phyloP scores from a whole-genome alignment of 1,140 invertebrate species.

The Macrocentrus cingulum region DNA sequence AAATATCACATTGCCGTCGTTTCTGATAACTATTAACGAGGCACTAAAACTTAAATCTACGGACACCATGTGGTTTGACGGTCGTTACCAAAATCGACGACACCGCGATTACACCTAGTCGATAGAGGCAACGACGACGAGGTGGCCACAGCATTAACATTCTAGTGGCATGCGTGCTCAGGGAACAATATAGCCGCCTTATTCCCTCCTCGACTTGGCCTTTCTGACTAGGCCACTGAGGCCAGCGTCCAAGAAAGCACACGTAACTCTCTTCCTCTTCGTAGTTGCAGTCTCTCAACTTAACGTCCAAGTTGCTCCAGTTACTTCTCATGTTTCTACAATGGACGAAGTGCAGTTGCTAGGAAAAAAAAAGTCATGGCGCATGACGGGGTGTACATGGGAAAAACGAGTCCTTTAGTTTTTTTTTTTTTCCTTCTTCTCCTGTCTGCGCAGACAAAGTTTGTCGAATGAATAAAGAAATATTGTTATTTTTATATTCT shows the following conservation, averaged over 20 bases:
- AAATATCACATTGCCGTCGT: no score
- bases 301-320: slow-evolving; percentile 17
- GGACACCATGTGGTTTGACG: not conserved
- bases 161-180: slow-evolving; percentile 15
- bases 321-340: slow-evolving; percentile 9
- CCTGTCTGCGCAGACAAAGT: no score
- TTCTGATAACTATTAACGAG: no score
- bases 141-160: slow-evolving; percentile 21
- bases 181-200: slow-evolving; percentile 1
- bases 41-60: no score
- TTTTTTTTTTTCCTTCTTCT: no score
- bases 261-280: slow-evolving; percentile 21
- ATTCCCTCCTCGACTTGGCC: not conserved
- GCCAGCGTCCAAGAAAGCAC: slow-evolving; percentile 18
- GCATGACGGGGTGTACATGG: not conserved
- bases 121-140: not conserved
- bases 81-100: not conserved
- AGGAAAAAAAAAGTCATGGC: not conserved
- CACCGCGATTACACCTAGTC: not conserved
- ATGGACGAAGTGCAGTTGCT: slow-evolving; percentile 6
- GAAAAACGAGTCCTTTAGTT: no score
- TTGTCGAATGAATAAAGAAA: no score
- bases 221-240: not conserved
- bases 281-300: slow-evolving; percentile 23
- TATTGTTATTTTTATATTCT: no score